phyloP scores from a whole-genome alignment of 2,797 vertebrate genomes.

The Sebastiscus tertius region DNA sequence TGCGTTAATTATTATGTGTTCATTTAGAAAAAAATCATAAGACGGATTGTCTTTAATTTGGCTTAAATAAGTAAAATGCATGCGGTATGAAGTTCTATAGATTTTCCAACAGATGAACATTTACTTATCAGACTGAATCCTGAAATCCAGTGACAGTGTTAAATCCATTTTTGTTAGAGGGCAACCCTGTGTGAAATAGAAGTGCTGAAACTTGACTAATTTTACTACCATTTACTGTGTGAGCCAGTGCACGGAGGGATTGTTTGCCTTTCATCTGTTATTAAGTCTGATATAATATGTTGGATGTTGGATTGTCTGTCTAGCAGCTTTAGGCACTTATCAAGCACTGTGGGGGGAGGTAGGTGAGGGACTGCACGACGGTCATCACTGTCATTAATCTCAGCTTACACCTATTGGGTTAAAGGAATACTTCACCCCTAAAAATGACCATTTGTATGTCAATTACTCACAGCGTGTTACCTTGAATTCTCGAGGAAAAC shows the following conservation, averaged over 20 bases:
- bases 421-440: fast-evolving
- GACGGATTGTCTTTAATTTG: background rate
- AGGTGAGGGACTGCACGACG: background rate
- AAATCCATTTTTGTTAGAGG: background rate
- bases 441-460: too few relatives aligned
- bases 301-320: background rate
- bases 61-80: background rate
- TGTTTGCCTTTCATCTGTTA: background rate
- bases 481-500: too few relatives aligned
- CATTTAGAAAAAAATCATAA: background rate
- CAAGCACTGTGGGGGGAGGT: background rate
- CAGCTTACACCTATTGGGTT: background rate
- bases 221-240: background rate
- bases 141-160: background rate
- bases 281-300: background rate
- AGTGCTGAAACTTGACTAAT: background rate
- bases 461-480: too few relatives aligned
- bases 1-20: background rate
- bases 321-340: background rate
- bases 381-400: background rate
- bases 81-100: background rate
- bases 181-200: background rate
- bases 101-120: background rate
- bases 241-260: background rate
- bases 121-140: background rate